A percentile compares a stretch with the other conserved stretches of the same genome.
These are phyloP conservation scores for Hipparchia sbordonii DNA, from an alignment of 2,888 invertebrate genomes.

Conservation along the genomic window DNA sequence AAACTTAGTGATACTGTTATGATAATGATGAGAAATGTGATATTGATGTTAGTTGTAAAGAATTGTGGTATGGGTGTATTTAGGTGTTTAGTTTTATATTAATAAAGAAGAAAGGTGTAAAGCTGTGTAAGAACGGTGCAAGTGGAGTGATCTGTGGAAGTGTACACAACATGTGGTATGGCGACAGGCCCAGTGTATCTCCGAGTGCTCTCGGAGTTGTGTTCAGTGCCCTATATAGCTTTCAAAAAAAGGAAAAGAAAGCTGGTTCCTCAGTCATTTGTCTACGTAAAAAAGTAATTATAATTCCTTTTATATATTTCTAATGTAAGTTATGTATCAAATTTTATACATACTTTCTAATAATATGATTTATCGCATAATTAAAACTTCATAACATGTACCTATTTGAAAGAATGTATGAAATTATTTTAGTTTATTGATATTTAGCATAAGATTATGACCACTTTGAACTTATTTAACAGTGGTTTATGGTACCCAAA, in stretches of 20 bases:
- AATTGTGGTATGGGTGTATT: slow-evolving; percentile 74
- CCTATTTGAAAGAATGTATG: slow-evolving; percentile 20
- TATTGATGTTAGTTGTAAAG: slow-evolving; percentile 65
- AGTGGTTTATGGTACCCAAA: neutral
- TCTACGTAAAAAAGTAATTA: slow-evolving; percentile 73
- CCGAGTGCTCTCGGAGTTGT: slow-evolving; percentile 56
- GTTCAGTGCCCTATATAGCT: slow-evolving; percentile 55
- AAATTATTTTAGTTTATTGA: slow-evolving; percentile 9
- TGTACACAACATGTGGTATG: slow-evolving; percentile 47
- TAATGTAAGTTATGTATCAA: slow-evolving; percentile 59
- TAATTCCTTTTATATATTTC: slow-evolving; percentile 56
- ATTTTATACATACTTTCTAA: slow-evolving; percentile 45
- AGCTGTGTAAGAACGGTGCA: slow-evolving; percentile 61
- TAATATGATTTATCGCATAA: slow-evolving; percentile 28
- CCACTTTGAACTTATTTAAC: neutral
- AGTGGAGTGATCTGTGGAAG: slow-evolving; percentile 71
- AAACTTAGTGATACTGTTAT: slow-evolving; percentile 75
- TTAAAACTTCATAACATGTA: neutral
- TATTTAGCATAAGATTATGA: neutral
- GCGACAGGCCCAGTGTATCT: slow-evolving; percentile 50
- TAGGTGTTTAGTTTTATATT: slow-evolving; percentile 65
- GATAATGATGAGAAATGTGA: slow-evolving; percentile 61
- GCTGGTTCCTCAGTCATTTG: slow-evolving; percentile 50
- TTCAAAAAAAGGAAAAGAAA: slow-evolving; percentile 41
- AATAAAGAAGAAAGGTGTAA: slow-evolving; percentile 67